Percentiles rank a stretch among this genome's conserved stretches.
Evolutionary conservation across 2,888 invertebrate species (phyloP).

Genomic region (Timandra comae): DNA sequence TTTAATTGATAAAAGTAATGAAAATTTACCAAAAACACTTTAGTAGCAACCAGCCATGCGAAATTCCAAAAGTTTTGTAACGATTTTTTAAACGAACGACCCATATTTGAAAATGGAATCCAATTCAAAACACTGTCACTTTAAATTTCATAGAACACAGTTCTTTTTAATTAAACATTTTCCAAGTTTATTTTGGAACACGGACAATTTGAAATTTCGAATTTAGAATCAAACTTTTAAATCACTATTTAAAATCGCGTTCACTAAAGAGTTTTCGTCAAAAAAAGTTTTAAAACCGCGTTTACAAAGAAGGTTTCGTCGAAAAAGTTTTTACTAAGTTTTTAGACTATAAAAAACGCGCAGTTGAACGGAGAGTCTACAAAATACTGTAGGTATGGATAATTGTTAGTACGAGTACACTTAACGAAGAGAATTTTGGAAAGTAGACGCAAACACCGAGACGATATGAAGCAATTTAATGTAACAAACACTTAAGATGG

Average conservation of each 20-base stretch:
- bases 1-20: too few species aligned
- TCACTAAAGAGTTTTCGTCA: too few species aligned
- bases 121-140: conserved; percentile 6
- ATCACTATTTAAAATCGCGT: too few species aligned
- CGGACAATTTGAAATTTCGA: too few species aligned
- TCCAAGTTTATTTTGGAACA: too few species aligned
- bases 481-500: conserved; percentile 5
- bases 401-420: conserved; percentile 39
- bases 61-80: conserved; percentile 56
- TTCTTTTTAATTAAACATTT: too few species aligned
- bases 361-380: conserved; percentile 15
- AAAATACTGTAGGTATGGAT: conserved; percentile 39
- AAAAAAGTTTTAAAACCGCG: too few species aligned
- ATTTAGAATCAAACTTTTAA: too few species aligned
- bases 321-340: too few species aligned
- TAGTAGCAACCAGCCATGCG: conserved; percentile 61
- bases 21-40: conserved; percentile 64
- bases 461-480: conserved; percentile 48
- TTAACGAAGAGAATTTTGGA: conserved; percentile 62
- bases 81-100: conserved; percentile 18
- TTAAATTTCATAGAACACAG: too few species aligned
- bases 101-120: conserved; percentile 12
- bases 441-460: conserved; percentile 59
- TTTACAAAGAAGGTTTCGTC: too few species aligned
- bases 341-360: conserved; percentile 8